These are phyloP conservation scores for Harpagus bidentatus DNA, from an alignment of 2,113 vertebrate genomes.

Conservation along the genomic window DNA sequence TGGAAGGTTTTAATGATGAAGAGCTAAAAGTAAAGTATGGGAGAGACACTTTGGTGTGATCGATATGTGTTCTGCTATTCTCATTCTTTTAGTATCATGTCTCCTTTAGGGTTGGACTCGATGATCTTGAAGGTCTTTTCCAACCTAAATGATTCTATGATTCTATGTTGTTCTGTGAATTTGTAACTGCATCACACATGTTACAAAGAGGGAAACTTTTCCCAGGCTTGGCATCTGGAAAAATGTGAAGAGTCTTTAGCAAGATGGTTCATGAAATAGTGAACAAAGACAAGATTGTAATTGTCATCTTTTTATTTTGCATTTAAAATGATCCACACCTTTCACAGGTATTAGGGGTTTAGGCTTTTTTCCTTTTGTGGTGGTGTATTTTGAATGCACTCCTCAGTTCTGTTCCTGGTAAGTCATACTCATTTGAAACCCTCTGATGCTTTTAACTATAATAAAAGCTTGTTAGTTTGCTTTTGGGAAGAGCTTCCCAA, in stretches of 20 bases:
- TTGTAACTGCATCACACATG: not conserved
- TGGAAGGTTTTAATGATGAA: not conserved
- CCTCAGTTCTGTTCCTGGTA: not conserved
- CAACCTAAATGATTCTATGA: too few species aligned
- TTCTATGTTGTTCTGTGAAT: not conserved
- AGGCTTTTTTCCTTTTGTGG: not conserved
- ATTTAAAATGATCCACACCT: slow-evolving; percentile 16
- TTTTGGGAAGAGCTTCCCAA: not conserved
- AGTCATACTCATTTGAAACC: not conserved
- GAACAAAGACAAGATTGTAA: not conserved
- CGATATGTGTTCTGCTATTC: not conserved
- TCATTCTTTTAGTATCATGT: not conserved
- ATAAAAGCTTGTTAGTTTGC: not conserved
- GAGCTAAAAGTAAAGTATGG: not conserved
- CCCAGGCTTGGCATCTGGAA: not conserved
- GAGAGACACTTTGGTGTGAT: not conserved
- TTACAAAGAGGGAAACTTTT: not conserved
- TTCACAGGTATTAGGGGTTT: not conserved
- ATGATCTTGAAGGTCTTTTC: too few species aligned
- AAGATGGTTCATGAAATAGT: not conserved
- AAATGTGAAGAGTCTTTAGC: not conserved
- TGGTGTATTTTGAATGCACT: not conserved
- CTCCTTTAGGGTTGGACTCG: not conserved
- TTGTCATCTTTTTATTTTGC: not conserved
- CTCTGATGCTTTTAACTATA: not conserved